Conservation (phyloP, 1,140 invertebrate species). For the Yoshiicerus persimilis region DNA sequence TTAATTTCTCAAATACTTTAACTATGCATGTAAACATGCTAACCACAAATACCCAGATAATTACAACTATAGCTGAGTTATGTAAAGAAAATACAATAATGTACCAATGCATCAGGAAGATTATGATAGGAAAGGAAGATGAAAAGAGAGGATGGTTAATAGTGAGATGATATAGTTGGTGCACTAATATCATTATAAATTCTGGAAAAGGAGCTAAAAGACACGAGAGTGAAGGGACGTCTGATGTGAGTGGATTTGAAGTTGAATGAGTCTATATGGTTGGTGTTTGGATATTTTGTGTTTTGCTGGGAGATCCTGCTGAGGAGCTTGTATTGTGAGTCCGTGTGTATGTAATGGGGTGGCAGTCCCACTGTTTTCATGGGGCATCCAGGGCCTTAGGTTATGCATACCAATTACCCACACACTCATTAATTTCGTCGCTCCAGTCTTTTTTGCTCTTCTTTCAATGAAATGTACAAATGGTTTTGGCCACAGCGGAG, state of each 20-base stretch:
- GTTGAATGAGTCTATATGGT: neutral
- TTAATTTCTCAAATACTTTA: no score
- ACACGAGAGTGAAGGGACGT: no score
- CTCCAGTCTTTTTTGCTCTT: constrained; percentile 26
- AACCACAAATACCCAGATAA: no score
- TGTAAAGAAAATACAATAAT: no score
- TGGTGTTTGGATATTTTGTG: neutral
- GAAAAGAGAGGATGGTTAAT: no score
- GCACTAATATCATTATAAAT: no score
- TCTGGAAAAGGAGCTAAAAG: no score
- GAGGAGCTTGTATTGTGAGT: neutral
- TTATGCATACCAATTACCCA: constrained; percentile 46
- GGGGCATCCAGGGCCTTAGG: constrained; percentile 37
- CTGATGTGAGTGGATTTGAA: neutral
- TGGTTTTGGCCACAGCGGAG: constrained; percentile 14
- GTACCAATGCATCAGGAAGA: no score
- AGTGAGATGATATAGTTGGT: no score
- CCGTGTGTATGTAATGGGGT: constrained; percentile 29
- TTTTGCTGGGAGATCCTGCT: neutral
- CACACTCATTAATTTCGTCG: constrained; percentile 43
- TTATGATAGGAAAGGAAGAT: no score
- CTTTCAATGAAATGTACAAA: constrained; percentile 41
- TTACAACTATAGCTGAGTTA: no score
- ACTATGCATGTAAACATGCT: no score
- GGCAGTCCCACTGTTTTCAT: constrained; percentile 35